Conservation (phyloP, 2,797 vertebrate genomes). For the Acanthurus leucopareius region DNA sequence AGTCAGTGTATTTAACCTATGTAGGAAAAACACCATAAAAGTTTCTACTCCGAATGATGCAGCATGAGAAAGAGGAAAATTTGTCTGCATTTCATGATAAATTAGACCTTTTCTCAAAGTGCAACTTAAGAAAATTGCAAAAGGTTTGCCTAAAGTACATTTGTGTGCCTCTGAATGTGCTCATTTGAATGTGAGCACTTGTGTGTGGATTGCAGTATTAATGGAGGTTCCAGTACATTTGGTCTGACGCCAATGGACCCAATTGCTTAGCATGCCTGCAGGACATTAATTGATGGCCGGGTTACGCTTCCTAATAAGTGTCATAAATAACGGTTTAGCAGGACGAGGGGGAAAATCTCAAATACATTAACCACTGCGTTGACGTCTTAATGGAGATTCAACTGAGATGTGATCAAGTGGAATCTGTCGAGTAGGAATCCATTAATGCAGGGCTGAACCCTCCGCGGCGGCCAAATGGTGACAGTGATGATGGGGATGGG, state of each 20-base stretch:
- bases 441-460: slow-evolving; percentile 72
- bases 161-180: slow-evolving; percentile 57
- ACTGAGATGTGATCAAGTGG: slow-evolving; percentile 83
- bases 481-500: slow-evolving; percentile 65
- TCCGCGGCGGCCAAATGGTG: slow-evolving; percentile 54
- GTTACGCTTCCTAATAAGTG: slow-evolving; percentile 87
- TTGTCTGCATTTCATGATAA: slow-evolving; percentile 28
- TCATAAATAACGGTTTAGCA: slow-evolving; percentile 89
- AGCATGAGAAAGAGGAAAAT: slow-evolving; percentile 5
- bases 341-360: slow-evolving; percentile 80
- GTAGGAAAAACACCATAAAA: slow-evolving; percentile 21
- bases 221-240: slow-evolving; percentile 87
- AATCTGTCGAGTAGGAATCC: slow-evolving; percentile 80
- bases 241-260: slow-evolving; percentile 81
- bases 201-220: slow-evolving; percentile 80
- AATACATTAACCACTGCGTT: slow-evolving; percentile 84
- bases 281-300: slow-evolving; percentile 88
- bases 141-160: slow-evolving; percentile 50
- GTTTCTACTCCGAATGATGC: not conserved
- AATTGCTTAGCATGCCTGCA: slow-evolving; percentile 83
- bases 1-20: not conserved
- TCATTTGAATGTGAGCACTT: slow-evolving; percentile 78
- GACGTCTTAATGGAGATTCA: slow-evolving; percentile 89
- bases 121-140: slow-evolving; percentile 51
- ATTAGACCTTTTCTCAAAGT: slow-evolving; percentile 53